These are phyloP conservation scores for Phocoena sinus DNA, from an alignment of 2,113 vertebrate species.

Conservation along the genomic window DNA sequence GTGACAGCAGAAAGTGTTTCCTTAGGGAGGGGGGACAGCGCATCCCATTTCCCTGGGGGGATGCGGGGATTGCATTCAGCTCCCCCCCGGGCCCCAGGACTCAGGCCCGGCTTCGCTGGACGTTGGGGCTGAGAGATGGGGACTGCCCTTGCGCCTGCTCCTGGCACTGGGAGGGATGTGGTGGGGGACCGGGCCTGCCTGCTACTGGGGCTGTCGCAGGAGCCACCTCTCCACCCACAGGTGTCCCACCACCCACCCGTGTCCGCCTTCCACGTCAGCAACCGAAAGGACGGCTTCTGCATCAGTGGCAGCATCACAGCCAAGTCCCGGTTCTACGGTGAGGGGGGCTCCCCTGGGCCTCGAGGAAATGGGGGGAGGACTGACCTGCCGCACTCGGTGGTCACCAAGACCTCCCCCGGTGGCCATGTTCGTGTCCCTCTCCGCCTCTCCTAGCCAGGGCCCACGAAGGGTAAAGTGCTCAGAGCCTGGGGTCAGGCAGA, in stretches of 20 bases:
- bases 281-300: slow-evolving; percentile 94
- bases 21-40: rapidly evolving
- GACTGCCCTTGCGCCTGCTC: rapidly evolving
- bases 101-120: neutral
- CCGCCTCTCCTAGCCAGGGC: rapidly evolving
- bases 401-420: rapidly evolving
- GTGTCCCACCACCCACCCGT: slow-evolving; percentile 97
- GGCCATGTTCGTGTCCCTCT: rapidly evolving
- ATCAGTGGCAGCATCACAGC: slow-evolving; percentile 94
- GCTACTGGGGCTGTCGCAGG: rapidly evolving
- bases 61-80: neutral
- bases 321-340: slow-evolving; percentile 97
- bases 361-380: no score
- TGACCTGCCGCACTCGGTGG: neutral
- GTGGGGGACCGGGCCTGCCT: rapidly evolving
- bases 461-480: rapidly evolving
- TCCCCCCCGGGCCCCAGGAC: neutral
- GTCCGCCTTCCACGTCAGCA: slow-evolving; percentile 96
- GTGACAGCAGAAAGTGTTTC: neutral
- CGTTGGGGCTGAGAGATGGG: rapidly evolving
- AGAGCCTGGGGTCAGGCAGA: neutral
- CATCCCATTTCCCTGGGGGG: rapidly evolving
- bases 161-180: rapidly evolving
- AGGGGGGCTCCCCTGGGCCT: neutral
- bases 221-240: slow-evolving; percentile 73